Conservation (phyloP, 2,888 invertebrate genomes). For the Ephialtes manifestator region DNA sequence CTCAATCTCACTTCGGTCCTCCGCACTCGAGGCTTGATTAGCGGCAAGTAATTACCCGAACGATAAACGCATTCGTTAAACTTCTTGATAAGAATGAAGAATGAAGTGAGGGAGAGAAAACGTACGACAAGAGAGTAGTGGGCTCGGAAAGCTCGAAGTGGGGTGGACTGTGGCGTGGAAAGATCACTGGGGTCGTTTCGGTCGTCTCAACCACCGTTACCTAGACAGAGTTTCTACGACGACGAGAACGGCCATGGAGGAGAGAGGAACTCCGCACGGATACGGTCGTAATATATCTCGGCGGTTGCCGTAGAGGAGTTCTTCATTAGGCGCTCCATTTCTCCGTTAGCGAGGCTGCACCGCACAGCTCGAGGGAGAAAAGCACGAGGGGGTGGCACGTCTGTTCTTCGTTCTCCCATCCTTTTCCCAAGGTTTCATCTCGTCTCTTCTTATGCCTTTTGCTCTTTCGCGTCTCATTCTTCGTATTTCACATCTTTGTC, state of each 20-base stretch:
- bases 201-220: slow-evolving; percentile 36
- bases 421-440: slow-evolving; percentile 4
- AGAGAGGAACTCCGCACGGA: slow-evolving; percentile 33
- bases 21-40: not conserved
- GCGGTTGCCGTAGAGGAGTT: slow-evolving; percentile 60
- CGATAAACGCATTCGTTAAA: slow-evolving; percentile 53
- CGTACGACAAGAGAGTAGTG: not conserved
- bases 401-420: slow-evolving; percentile 27
- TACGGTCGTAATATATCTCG: slow-evolving; percentile 51
- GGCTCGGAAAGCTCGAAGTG: not conserved
- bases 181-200: slow-evolving; percentile 48
- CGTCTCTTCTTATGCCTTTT: slow-evolving; percentile 6
- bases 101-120: slow-evolving; percentile 16
- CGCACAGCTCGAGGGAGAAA: slow-evolving; percentile 21
- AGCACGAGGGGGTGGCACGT: slow-evolving; percentile 14
- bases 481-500: slow-evolving; percentile 24
- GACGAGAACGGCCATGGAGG: slow-evolving; percentile 15
- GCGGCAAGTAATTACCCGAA: slow-evolving; percentile 22
- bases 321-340: slow-evolving; percentile 69
- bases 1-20: not conserved
- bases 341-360: slow-evolving; percentile 55
- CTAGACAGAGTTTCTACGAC: slow-evolving; percentile 42
- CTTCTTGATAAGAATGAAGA: slow-evolving; percentile 18
- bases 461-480: slow-evolving; percentile 7
- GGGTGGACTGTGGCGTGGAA: slow-evolving; percentile 30